A percentile compares a stretch with the other conserved stretches of the same genome.
Conservation (phyloP, 2,113 vertebrate genomes). For the Alligator sinensis region DNA sequence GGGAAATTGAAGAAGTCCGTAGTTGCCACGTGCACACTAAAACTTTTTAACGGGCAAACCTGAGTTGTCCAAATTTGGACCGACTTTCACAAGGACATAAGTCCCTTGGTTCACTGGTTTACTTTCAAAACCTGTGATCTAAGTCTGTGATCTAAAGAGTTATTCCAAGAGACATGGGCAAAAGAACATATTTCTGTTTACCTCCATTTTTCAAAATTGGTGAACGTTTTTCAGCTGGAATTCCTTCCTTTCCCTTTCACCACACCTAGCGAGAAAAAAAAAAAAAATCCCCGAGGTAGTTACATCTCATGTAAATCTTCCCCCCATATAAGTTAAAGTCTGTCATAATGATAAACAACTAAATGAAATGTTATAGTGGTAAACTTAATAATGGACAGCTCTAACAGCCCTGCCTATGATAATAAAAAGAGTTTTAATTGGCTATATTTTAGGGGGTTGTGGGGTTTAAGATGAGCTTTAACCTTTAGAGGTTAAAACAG, state of each 20-base stretch:
- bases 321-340: neutral
- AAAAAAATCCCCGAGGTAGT: no score
- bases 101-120: no score
- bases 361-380: neutral
- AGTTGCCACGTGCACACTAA: no score
- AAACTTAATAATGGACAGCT: neutral
- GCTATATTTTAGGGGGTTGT: no score
- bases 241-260: neutral
- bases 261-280: neutral
- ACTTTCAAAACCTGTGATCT: neutral
- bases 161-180: neutral
- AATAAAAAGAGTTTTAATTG: no score
- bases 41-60: no score
- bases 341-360: neutral
- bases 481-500: no score
- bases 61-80: no score
- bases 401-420: no score
- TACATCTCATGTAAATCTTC: neutral
- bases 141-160: neutral
- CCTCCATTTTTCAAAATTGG: neutral
- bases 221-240: neutral
- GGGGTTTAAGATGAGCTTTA: no score
- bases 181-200: neutral
- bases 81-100: no score
- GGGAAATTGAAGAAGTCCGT: no score